Evolutionary conservation across 2,888 invertebrate genomes (phyloP), one percentile per base, ranked within the genome.

Genomic region (Toxonevra muliebris): DNA sequence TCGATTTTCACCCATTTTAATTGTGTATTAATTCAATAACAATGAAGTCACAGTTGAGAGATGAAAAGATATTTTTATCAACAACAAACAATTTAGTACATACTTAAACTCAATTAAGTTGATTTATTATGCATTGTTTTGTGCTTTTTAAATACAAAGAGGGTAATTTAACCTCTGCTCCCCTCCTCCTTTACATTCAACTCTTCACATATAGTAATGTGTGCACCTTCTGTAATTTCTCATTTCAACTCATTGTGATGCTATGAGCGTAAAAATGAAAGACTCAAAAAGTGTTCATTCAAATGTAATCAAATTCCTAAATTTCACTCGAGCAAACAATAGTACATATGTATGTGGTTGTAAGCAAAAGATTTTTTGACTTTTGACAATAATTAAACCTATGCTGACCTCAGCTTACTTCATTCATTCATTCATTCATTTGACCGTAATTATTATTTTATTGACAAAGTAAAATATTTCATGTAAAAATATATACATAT

Each of bases 351-450:
- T 30, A 30, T 30, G 7, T 4, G 7, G 30, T n/a, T 30, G 30
- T 30, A 30, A 4, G 7, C 2, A 30, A 30, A 2, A 30, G 30
- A 30, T 30, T 55, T 45, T 57, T 43, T 76, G 77, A 73, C 79
- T 76, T 76, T 79, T 76, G 77, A 71, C 73, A 73, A 71, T 78
- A 76, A 78, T 80, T 78, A 77, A 76, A 70, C 63, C 52, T 15
- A 55, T 59, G 50, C 48, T 64, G 60, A 76, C 72, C 76, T 65
- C 73, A 0, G 19, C 54, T 19, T 43, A 15, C 43, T 30, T 30
- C 30, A 30, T 30, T 30, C 30, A 3, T 17, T 15, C 12, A 17
- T 12, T 41, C 19, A 30, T 19, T 17, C 41, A 52, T 15, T 45
- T 57, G 50, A 40, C 20, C 52, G 52, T 58, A 66, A 66, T 66